phyloP scores from a whole-genome alignment of 2,113 vertebrate genomes.

The Eptesicus fuscus region DNA sequence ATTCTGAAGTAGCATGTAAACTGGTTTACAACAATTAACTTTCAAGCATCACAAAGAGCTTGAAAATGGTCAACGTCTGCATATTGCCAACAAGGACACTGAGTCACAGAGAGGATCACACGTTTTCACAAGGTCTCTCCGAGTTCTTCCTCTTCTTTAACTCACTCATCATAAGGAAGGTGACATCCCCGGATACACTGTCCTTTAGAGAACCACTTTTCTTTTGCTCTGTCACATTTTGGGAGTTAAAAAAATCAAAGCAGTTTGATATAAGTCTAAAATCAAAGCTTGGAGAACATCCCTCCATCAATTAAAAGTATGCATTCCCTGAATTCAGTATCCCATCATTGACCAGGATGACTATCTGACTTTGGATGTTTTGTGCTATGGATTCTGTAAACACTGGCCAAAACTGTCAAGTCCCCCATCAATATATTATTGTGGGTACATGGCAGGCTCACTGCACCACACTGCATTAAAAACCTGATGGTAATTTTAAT shows the following conservation, averaged over 20 bases:
- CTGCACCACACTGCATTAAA: not conserved
- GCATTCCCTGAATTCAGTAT: not conserved
- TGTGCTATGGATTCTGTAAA: not conserved
- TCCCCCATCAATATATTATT: not conserved
- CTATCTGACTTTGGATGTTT: not conserved
- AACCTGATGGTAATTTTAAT: not conserved
- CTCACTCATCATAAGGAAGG: rapidly evolving
- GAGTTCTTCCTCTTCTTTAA: not conserved
- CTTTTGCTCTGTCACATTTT: not conserved
- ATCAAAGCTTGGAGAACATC: not conserved
- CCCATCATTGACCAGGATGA: not conserved
- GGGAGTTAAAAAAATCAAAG: not conserved
- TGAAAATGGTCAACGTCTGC: not conserved
- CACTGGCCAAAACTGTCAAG: rapidly evolving
- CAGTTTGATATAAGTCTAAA: not conserved
- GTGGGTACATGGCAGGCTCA: not conserved
- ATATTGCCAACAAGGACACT: not conserved
- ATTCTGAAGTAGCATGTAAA: not conserved
- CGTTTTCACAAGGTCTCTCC: not conserved
- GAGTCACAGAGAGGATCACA: not conserved
- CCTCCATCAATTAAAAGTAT: not conserved
- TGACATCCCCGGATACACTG: not conserved
- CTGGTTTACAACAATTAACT: not conserved
- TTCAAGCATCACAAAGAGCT: not conserved
- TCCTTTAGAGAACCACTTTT: not conserved